Percentiles rank a stretch among this genome's conserved stretches.
Conservation (phyloP, 2,888 invertebrate genomes). For the Heterodera filipjevi region DNA sequence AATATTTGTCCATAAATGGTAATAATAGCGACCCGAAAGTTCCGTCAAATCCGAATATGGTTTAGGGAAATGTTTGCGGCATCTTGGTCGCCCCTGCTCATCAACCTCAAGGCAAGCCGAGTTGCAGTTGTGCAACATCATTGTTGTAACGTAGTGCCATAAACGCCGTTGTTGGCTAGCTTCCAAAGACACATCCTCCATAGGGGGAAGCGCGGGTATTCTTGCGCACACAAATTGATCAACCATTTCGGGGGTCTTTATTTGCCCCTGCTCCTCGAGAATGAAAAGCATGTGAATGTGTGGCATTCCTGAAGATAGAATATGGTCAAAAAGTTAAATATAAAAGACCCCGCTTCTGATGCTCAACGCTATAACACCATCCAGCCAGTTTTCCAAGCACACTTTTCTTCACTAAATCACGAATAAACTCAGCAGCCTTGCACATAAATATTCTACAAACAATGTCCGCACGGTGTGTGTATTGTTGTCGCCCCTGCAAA, state of each 20-base stretch:
- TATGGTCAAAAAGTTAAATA: not conserved
- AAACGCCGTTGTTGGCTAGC: slow-evolving; percentile 11
- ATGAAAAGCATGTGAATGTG: slow-evolving; percentile 19
- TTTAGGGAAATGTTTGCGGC: slow-evolving; percentile 22
- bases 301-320: slow-evolving; percentile 15
- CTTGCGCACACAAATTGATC: slow-evolving; percentile 10
- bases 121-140: slow-evolving; percentile 16
- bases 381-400: slow-evolving; percentile 22
- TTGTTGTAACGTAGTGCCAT: slow-evolving; percentile 11
- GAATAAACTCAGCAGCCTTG: slow-evolving; percentile 22
- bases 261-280: not conserved
- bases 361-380: slow-evolving; percentile 22
- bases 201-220: not conserved
- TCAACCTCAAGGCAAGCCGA: slow-evolving; percentile 2
- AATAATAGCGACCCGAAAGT: not conserved
- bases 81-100: not conserved
- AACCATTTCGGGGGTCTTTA: not conserved
- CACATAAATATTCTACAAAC: slow-evolving; percentile 18
- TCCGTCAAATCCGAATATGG: slow-evolving; percentile 10
- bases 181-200: not conserved
- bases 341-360: slow-evolving; percentile 18
- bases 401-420: slow-evolving; percentile 6
- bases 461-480: slow-evolving; percentile 22
- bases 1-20: not conserved
- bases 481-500: slow-evolving; percentile 17